phyloP scores from a whole-genome alignment of 2,888 invertebrate species.

The Anorthoa munda region DNA sequence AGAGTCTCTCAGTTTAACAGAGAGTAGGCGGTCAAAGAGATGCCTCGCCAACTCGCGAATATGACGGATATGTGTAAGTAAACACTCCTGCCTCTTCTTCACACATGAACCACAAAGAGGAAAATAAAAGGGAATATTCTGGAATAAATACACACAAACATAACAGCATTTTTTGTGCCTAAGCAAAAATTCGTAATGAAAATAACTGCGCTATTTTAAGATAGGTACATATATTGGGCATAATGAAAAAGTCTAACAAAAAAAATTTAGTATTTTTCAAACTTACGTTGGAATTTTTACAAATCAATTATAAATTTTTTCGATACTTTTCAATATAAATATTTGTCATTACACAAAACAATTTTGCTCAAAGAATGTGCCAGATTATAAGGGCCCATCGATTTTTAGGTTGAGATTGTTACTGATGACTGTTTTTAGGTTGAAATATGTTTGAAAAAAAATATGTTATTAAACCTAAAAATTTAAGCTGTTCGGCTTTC shows the following conservation, averaged over 20 bases:
- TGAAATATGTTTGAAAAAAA: no score
- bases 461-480: no score
- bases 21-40: slow-evolving; percentile 41
- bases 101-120: slow-evolving; percentile 3
- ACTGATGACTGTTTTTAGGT: no score
- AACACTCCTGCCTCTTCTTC: slow-evolving; percentile 19
- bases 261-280: background rate
- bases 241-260: background rate
- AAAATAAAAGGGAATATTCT: slow-evolving; percentile 27
- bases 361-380: background rate
- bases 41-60: slow-evolving; percentile 20
- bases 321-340: background rate
- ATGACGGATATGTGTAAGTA: slow-evolving; percentile 23
- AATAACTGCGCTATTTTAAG: background rate
- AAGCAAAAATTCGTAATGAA: background rate
- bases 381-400: no score
- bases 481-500: no score
- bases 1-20: slow-evolving; percentile 36
- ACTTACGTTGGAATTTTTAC: background rate
- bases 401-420: no score
- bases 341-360: background rate
- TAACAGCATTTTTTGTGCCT: background rate
- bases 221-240: background rate
- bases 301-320: background rate
- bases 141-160: slow-evolving; percentile 9